A percentile compares a stretch with the other conserved stretches of the same genome.
Evolutionary conservation across 2,113 vertebrate genomes (phyloP).

Genomic region (Protomyctophum bolini): DNA sequence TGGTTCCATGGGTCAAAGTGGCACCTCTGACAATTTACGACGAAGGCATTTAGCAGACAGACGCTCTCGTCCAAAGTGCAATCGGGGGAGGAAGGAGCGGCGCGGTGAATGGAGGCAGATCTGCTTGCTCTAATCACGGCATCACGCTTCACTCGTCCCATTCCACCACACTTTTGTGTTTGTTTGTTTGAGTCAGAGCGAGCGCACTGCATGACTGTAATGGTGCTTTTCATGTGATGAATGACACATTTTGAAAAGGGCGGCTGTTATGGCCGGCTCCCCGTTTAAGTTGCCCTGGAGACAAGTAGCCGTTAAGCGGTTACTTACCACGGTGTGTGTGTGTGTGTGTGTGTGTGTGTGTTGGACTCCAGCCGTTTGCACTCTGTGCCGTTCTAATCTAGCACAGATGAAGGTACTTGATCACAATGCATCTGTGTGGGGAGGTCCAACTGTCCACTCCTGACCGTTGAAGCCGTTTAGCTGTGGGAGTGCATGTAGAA

Average conservation of each 20-base stretch:
- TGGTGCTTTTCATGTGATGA: conserved; percentile 42
- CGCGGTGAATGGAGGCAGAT: conserved; percentile 43
- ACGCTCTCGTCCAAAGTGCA: too few species aligned
- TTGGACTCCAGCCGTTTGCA: too few species aligned
- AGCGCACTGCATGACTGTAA: conserved; percentile 13
- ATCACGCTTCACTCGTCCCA: conserved; percentile 55
- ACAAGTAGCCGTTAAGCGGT: conserved; percentile 58
- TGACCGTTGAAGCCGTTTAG: too few species aligned
- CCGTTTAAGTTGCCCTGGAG: conserved; percentile 74
- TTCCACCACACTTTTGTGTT: conserved; percentile 69
- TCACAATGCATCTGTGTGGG: too few species aligned
- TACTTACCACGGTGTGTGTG: conserved; percentile 28
- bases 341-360: not conserved
- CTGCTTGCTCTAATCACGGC: conserved; percentile 57
- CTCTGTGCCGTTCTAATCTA: too few species aligned
- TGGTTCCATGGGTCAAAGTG: conserved; percentile 14
- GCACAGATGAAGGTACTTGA: conserved; percentile 1
- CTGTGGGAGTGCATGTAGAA: too few species aligned
- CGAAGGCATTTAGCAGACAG: not conserved
- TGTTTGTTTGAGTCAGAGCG: conserved; percentile 60
- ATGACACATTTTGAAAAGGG: conserved; percentile 46
- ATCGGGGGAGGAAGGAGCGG: conserved; percentile 34
- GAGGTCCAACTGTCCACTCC: too few species aligned
- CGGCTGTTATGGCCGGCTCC: conserved; percentile 51
- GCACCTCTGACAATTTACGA: conserved; percentile 28